Conservation (phyloP, 2,888 invertebrate genomes). For the Drosophila phalerata region DNA sequence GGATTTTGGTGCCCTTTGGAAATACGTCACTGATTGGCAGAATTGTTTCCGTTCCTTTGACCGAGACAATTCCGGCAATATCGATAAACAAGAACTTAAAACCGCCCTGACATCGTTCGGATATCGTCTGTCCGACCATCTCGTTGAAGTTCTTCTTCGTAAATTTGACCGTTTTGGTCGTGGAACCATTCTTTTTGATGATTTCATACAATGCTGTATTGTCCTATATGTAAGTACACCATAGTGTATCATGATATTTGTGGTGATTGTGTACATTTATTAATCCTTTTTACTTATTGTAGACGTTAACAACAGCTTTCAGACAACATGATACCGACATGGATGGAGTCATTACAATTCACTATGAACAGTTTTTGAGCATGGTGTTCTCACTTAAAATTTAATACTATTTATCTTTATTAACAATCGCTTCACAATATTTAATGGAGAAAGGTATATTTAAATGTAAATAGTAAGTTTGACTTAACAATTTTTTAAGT, state of each 20-base stretch:
- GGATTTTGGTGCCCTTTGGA: slow-evolving; percentile 98
- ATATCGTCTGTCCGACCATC: slow-evolving; percentile 93
- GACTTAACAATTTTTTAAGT: slow-evolving; percentile 1
- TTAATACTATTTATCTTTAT: slow-evolving; percentile 79
- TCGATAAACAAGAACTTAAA: slow-evolving; percentile 95
- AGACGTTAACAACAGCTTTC: slow-evolving; percentile 96
- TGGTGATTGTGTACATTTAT: not conserved
- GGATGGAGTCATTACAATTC: slow-evolving; percentile 97
- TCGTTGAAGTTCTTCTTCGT: slow-evolving; percentile 92
- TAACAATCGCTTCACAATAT: slow-evolving; percentile 7
- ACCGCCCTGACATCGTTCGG: slow-evolving; percentile 96
- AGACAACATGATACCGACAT: slow-evolving; percentile 95
- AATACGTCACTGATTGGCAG: slow-evolving; percentile 99
- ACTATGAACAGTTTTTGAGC: slow-evolving; percentile 97
- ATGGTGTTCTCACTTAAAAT: slow-evolving; percentile 95
- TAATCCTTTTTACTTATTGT: slow-evolving; percentile 77
- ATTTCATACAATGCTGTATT: slow-evolving; percentile 98
- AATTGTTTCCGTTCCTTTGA: slow-evolving; percentile 98
- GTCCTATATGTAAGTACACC: slow-evolving; percentile 85
- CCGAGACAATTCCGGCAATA: slow-evolving; percentile 96
- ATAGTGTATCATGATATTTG: not conserved
- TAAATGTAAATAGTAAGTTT: slow-evolving; percentile 42
- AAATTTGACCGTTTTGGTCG: slow-evolving; percentile 97
- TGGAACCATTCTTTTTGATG: slow-evolving; percentile 98
- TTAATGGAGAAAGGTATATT: slow-evolving; percentile 12